A percentile compares a stretch with the other conserved stretches of the same genome.
phyloP scores from a whole-genome alignment of 2,797 vertebrate genomes.

The Danio aesculapii region DNA sequence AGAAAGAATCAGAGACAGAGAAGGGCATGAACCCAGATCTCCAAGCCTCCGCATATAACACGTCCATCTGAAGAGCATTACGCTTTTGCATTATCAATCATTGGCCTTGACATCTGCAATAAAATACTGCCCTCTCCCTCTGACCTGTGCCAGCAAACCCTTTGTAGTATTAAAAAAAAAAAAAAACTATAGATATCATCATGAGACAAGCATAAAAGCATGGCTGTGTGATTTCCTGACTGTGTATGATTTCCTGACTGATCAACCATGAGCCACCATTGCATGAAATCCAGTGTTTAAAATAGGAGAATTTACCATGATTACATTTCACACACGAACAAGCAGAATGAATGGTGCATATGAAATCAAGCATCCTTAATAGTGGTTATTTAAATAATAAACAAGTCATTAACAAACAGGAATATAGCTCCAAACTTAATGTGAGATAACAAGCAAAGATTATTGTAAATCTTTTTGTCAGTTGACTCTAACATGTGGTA shows the following conservation, averaged over 20 bases:
- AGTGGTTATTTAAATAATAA: neutral
- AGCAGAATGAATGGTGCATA: neutral
- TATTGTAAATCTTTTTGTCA: neutral
- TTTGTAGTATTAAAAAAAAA: conserved; percentile 25
- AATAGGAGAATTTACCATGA: neutral
- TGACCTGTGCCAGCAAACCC: conserved; percentile 1
- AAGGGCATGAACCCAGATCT: conserved; percentile 11
- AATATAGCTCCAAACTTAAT: neutral
- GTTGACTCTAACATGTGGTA: conserved; percentile 20
- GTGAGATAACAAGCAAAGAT: neutral
- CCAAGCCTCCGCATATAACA: neutral
- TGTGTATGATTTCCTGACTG: neutral
- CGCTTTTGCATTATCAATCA: conserved; percentile 5
- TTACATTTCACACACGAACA: neutral
- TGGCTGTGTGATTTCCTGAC: neutral
- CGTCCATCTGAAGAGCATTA: conserved; percentile 29
- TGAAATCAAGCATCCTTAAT: neutral
- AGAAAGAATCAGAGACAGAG: neutral
- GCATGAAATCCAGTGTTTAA: neutral
- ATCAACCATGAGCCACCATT: neutral
- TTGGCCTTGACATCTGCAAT: conserved; percentile 48
- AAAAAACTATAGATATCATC: neutral
- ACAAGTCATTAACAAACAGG: neutral
- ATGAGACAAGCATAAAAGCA: conserved; percentile 17
- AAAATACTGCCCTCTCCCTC: conserved; percentile 33